These are phyloP conservation scores for Brachionus plicatilis DNA, from an alignment of 1,140 invertebrate species.

Conservation along the genomic window DNA sequence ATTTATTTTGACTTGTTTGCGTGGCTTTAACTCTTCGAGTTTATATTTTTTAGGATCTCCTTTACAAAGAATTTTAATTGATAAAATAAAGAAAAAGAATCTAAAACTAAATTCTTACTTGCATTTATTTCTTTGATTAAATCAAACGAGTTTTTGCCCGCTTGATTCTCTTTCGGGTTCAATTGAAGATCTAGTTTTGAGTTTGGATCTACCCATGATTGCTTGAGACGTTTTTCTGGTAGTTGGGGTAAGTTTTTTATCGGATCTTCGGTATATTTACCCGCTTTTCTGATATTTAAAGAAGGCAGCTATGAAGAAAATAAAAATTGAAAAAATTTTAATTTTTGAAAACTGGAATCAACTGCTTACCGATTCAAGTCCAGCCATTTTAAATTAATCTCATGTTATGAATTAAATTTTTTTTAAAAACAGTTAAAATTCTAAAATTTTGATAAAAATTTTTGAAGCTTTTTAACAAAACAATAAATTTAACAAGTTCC, in stretches of 20 bases:
- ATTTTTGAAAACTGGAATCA: background rate
- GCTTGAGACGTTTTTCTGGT: slow-evolving; percentile 52
- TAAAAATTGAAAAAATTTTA: background rate
- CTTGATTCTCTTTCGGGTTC: slow-evolving; percentile 25
- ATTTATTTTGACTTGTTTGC: slow-evolving; percentile 35
- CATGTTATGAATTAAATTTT: background rate
- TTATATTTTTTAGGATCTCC: slow-evolving; percentile 31
- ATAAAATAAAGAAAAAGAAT: background rate
- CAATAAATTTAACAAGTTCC: background rate
- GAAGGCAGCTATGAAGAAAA: background rate
- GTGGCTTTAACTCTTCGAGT: background rate
- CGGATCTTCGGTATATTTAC: slow-evolving; percentile 52
- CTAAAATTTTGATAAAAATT: background rate
- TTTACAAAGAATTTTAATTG: background rate
- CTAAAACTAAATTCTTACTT: background rate
- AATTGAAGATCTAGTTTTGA: slow-evolving; percentile 17
- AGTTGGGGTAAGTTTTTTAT: slow-evolving; percentile 52
- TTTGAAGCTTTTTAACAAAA: background rate
- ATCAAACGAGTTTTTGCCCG: slow-evolving; percentile 20
- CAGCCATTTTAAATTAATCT: slow-evolving; percentile 15
- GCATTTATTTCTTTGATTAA: slow-evolving; percentile 36
- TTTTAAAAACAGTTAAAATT: background rate
- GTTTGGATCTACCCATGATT: slow-evolving; percentile 45
- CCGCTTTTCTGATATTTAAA: slow-evolving; percentile 40
- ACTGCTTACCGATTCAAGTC: slow-evolving; percentile 17